Evolutionary conservation across 2,113 vertebrate genomes (phyloP).

Genomic region (Haemorhous mexicanus): DNA sequence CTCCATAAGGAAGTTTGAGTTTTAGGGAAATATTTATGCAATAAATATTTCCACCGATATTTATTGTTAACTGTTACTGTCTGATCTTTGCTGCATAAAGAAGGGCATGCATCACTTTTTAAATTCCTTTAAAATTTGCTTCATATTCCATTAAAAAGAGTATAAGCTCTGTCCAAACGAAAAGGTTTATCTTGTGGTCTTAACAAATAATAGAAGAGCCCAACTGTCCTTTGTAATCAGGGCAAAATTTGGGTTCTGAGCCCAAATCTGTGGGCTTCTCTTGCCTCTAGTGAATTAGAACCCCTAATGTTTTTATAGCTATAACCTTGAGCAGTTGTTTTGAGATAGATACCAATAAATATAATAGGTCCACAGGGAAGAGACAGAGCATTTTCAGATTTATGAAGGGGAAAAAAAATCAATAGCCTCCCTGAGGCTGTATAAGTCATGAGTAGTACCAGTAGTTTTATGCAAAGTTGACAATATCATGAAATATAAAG

Average conservation of each 20-base stretch:
- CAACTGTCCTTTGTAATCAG: not conserved
- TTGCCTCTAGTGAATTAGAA: conserved; percentile 37
- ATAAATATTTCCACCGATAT: not conserved
- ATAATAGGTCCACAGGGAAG: conserved; percentile 79
- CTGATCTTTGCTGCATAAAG: not conserved
- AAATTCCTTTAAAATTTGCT: not conserved
- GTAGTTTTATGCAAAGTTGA: conserved; percentile 76
- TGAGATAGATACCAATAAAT: conserved; percentile 83
- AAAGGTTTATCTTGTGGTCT: not conserved
- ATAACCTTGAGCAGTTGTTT: conserved; percentile 82
- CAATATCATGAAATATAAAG: conserved; percentile 75
- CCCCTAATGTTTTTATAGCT: conserved; percentile 74
- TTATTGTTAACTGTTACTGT: not conserved
- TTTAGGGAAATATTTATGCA: not conserved
- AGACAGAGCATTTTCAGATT: conserved; percentile 78
- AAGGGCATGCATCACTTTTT: not conserved
- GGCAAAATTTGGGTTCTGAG: not conserved
- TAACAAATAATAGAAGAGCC: not conserved
- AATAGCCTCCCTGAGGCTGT: conserved; percentile 72
- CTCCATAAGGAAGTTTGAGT: not conserved
- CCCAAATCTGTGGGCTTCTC: not conserved
- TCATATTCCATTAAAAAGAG: not conserved
- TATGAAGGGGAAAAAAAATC: conserved; percentile 79
- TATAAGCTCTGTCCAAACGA: not conserved
- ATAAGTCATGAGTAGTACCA: conserved; percentile 74